Percentiles rank a stretch among this genome's conserved stretches.
Conservation (phyloP, 2,797 vertebrate species). For the Pangasius larnaudii region DNA sequence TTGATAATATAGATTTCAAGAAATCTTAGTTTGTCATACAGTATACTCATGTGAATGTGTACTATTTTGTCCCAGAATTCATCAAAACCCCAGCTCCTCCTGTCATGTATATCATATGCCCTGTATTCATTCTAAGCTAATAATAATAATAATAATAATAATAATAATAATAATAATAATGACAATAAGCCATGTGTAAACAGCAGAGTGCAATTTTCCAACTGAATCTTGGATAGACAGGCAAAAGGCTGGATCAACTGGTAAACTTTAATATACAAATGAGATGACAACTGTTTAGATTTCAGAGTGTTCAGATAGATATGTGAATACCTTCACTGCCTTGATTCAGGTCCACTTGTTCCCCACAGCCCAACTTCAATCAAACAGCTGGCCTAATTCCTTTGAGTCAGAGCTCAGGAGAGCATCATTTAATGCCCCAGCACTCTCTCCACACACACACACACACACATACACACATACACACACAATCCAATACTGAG, state of each 20-base stretch:
- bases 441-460: conserved; percentile 13
- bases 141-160: no score
- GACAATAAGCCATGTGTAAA: background rate
- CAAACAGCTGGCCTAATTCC: conserved; percentile 36
- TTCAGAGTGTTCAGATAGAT: background rate
- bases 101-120: background rate
- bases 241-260: background rate
- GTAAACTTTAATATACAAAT: background rate
- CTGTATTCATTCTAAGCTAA: no score
- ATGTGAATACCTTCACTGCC: background rate
- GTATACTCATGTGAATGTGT: background rate
- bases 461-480: conserved; percentile 23
- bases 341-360: conserved; percentile 14
- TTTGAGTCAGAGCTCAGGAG: conserved; percentile 41
- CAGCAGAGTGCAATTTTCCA: background rate
- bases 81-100: background rate
- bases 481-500: conserved; percentile 54
- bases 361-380: conserved; percentile 28
- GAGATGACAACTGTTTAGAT: background rate
- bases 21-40: background rate
- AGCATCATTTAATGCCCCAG: conserved; percentile 33
- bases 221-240: background rate
- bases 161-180: no score
- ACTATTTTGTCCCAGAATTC: background rate
- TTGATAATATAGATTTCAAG: background rate